Conservation (phyloP, 1,140 invertebrate genomes). For the Papilio glaucus region DNA sequence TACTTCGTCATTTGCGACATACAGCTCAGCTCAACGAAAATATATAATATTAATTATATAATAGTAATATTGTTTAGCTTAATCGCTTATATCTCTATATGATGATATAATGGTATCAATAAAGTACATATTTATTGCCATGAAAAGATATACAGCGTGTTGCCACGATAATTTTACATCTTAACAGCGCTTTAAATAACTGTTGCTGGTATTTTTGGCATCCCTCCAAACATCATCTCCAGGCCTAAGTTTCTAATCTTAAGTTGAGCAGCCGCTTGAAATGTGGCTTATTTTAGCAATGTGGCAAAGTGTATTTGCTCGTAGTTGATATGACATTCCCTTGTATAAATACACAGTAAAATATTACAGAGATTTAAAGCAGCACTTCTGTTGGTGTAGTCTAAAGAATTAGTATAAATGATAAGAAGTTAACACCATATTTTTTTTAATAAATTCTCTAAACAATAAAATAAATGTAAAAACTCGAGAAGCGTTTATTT, state of each 20-base stretch:
- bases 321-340: not conserved
- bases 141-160: not conserved
- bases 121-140: not conserved
- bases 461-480: not conserved
- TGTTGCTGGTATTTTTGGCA: constrained; percentile 31
- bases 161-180: not conserved
- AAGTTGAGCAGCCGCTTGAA: constrained; percentile 20
- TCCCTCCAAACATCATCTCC: constrained; percentile 25
- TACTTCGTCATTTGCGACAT: too few relatives aligned
- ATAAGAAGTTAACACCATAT: too few relatives aligned
- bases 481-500: not conserved
- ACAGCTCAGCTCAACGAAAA: too few relatives aligned
- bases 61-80: too few relatives aligned
- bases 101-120: too few relatives aligned
- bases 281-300: constrained; percentile 26
- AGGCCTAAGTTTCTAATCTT: constrained; percentile 31
- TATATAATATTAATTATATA: too few relatives aligned
- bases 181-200: constrained; percentile 17
- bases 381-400: not conserved
- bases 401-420: too few relatives aligned
- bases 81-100: too few relatives aligned
- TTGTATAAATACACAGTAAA: too few relatives aligned
- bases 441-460: not conserved
- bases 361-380: not conserved
- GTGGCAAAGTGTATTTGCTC: not conserved